These are phyloP conservation scores for Micromesistius poutassou DNA, from an alignment of 2,797 vertebrate genomes.

Conservation along the genomic window DNA sequence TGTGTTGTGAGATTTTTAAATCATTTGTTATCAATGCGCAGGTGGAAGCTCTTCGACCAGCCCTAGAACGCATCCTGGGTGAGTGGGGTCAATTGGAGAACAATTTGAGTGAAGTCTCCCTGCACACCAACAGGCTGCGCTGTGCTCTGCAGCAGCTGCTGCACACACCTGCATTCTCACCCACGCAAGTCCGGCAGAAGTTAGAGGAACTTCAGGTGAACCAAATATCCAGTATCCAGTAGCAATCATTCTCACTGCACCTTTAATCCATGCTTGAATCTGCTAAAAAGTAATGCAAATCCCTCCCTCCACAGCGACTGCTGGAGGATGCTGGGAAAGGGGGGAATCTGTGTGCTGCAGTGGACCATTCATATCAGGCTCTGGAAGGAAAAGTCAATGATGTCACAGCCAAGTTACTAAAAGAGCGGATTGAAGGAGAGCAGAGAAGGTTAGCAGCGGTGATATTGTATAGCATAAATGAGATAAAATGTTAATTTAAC, in stretches of 20 bases:
- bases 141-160: constrained; percentile 73
- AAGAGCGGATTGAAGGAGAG: constrained; percentile 54
- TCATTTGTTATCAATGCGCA: constrained; percentile 33
- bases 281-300: constrained; percentile 4
- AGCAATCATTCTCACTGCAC: background rate
- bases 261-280: background rate
- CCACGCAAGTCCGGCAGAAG: constrained; percentile 67
- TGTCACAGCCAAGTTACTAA: constrained; percentile 39
- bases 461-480: background rate
- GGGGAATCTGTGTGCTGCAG: constrained; percentile 66
- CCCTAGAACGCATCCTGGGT: constrained; percentile 53
- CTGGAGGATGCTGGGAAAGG: constrained; percentile 67
- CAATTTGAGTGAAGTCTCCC: constrained; percentile 60
- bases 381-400: constrained; percentile 47
- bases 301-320: constrained; percentile 70
- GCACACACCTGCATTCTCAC: constrained; percentile 61
- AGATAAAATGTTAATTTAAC: background rate
- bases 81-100: constrained; percentile 75
- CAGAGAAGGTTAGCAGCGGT: constrained; percentile 53
- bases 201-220: constrained; percentile 81
- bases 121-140: constrained; percentile 62
- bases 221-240: background rate
- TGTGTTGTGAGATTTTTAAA: background rate
- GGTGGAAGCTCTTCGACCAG: constrained; percentile 64
- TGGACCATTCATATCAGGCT: constrained; percentile 43